phyloP scores from a whole-genome alignment of 2,888 invertebrate species.

The Girardia tigrina region DNA sequence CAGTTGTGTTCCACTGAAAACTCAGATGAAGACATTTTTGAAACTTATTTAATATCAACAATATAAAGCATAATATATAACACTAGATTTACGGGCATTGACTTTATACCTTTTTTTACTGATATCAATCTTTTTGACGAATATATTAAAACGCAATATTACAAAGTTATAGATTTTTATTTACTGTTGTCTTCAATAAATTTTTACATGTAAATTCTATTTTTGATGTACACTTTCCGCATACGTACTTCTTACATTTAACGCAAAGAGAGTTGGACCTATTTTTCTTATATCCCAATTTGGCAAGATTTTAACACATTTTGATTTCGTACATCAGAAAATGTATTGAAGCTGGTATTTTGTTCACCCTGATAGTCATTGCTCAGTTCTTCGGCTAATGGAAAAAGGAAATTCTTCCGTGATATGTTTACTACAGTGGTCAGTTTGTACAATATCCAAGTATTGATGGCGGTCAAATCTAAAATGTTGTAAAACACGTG shows the following conservation, averaged over 20 bases:
- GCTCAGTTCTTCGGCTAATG: too few species aligned
- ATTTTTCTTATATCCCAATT: background rate
- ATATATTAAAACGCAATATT: conserved; percentile 1
- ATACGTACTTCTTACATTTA: background rate
- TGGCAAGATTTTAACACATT: background rate
- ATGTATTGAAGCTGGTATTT: too few species aligned
- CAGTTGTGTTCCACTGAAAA: too few species aligned
- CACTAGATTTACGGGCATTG: background rate
- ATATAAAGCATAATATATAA: too few species aligned
- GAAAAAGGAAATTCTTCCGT: too few species aligned
- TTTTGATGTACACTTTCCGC: too few species aligned
- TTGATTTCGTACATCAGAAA: too few species aligned
- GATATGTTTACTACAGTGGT: background rate
- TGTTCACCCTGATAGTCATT: too few species aligned
- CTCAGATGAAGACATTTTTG: too few species aligned
- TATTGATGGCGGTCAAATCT: background rate
- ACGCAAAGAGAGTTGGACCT: background rate
- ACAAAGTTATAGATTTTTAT: conserved; percentile 18
- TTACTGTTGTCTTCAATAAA: background rate
- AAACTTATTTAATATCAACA: too few species aligned
- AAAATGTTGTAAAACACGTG: background rate
- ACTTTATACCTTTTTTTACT: conserved; percentile 1
- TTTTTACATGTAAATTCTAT: background rate
- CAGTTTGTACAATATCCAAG: background rate
- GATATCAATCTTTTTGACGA: background rate